A percentile compares a stretch with the other conserved stretches of the same genome.
Evolutionary conservation across 2,797 vertebrate genomes (phyloP).

Genomic region (Scolopax rusticola): DNA sequence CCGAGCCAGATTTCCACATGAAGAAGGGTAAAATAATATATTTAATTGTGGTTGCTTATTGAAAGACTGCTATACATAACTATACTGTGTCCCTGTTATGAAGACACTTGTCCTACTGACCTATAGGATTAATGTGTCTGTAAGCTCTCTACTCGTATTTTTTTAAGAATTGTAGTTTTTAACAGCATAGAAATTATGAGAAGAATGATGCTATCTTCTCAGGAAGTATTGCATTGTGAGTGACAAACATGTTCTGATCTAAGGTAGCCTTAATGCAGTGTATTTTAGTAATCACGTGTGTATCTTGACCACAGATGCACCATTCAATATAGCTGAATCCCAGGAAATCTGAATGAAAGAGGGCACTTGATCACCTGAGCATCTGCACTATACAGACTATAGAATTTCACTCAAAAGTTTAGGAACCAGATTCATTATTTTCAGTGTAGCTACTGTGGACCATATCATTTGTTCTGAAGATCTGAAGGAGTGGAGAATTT

Average conservation of each 20-base stretch:
- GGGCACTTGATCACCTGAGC: background rate
- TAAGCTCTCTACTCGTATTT: background rate
- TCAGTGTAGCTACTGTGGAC: background rate
- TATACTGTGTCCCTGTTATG: background rate
- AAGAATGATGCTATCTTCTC: background rate
- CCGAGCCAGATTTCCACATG: background rate
- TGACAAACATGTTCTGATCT: background rate
- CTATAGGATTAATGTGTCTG: background rate
- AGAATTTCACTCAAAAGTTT: background rate
- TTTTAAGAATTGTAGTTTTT: background rate
- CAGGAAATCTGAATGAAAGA: background rate
- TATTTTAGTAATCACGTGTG: background rate
- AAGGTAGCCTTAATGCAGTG: background rate
- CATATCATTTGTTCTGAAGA: background rate
- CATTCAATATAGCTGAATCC: background rate
- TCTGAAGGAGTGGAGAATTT: background rate
- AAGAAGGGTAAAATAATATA: background rate
- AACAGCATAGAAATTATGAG: background rate
- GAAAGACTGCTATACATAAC: background rate
- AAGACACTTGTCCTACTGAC: background rate
- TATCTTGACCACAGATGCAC: background rate
- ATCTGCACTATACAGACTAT: background rate
- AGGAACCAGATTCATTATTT: background rate
- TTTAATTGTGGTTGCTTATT: background rate
- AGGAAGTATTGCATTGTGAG: background rate